Percentiles rank a stretch among this genome's conserved stretches.
These are phyloP conservation scores for Sminthopsis crassicaudata DNA, from an alignment of 2,113 vertebrate species.

Conservation along the genomic window DNA sequence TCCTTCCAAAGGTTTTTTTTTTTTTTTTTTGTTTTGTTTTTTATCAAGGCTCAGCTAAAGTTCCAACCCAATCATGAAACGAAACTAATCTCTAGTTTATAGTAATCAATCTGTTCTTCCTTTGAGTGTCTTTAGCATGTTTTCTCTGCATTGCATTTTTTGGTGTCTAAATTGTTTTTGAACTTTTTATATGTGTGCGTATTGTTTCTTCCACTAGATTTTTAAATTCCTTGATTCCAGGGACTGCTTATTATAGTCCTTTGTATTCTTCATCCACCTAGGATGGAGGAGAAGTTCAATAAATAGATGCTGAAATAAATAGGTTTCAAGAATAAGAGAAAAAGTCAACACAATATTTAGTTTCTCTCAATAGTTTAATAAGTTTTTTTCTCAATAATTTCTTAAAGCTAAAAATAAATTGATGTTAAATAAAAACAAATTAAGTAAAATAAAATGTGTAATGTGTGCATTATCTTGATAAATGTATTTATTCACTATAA, in stretches of 20 bases:
- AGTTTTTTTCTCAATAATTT: constrained; percentile 15
- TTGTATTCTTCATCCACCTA: not conserved
- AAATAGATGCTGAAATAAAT: not conserved
- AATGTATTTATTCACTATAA: constrained; percentile 45
- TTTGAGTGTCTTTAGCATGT: constrained; percentile 20
- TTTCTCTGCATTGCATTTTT: not conserved
- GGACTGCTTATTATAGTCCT: not conserved
- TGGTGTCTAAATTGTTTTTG: not conserved
- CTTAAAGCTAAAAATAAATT: constrained; percentile 46
- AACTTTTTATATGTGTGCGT: constrained; percentile 18
- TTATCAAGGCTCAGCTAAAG: not conserved
- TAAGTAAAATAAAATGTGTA: constrained; percentile 25
- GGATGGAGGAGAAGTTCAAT: not conserved
- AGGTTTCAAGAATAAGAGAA: not conserved
- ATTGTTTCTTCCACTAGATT: not conserved
- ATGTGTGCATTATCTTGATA: not conserved
- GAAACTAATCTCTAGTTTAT: not conserved
- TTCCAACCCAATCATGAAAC: not conserved
- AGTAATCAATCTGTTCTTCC: not conserved
- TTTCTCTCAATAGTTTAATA: constrained; percentile 29
- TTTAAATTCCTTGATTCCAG: constrained; percentile 1
- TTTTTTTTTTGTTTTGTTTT: not conserved
- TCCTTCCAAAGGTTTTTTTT: not conserved
- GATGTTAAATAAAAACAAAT: not conserved
- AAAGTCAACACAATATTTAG: not conserved